phyloP scores from a whole-genome alignment of 2,113 vertebrate species.

The Chlamydotis undulata region DNA sequence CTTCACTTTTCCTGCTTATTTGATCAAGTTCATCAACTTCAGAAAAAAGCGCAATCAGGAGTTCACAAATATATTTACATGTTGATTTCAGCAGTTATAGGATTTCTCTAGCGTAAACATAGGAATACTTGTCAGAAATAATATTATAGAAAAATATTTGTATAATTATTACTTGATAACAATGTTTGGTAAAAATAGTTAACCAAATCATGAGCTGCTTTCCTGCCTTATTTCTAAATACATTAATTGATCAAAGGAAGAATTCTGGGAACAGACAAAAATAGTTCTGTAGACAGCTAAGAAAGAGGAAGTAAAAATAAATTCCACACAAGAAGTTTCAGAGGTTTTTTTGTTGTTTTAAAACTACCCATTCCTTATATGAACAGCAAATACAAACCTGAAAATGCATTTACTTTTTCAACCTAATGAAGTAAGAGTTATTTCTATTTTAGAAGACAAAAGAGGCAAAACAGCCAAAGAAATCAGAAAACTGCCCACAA shows the following conservation, averaged over 20 bases:
- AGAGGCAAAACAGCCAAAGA: background rate
- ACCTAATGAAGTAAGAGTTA: background rate
- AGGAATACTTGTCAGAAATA: background rate
- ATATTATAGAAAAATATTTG: background rate
- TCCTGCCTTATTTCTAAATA: background rate
- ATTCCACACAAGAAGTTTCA: background rate
- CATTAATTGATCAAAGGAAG: background rate
- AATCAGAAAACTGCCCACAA: background rate
- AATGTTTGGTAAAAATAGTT: background rate
- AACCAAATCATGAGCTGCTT: background rate
- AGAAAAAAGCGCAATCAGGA: background rate
- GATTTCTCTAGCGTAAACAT: background rate
- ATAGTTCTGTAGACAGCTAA: background rate
- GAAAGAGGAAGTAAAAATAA: background rate
- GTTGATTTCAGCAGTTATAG: background rate
- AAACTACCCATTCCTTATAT: background rate
- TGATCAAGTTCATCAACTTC: background rate
- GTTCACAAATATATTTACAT: background rate
- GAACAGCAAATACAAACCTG: background rate
- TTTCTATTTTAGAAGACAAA: background rate
- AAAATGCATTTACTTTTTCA: background rate
- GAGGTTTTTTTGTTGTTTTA: background rate
- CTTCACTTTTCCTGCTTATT: background rate
- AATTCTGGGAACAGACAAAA: background rate
- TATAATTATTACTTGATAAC: background rate